A percentile compares a stretch with the other conserved stretches of the same genome.
Conservation (phyloP, 1,140 invertebrate species). For the Nixonia krombeini region DNA sequence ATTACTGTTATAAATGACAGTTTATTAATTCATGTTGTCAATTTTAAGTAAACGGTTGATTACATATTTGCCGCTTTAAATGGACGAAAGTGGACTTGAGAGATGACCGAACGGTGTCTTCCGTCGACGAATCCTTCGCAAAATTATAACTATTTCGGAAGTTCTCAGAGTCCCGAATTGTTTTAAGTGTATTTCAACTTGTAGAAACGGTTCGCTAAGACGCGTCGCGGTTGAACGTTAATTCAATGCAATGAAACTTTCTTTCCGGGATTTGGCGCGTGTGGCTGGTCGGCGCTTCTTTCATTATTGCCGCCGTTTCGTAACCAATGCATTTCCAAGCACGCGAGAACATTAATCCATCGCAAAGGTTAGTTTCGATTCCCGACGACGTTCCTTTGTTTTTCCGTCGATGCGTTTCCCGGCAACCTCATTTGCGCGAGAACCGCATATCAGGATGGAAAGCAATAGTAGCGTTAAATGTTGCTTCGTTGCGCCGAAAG, state of each 20-base stretch:
- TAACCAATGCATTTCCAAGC: slow-evolving; percentile 46
- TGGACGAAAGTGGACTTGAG: too few species aligned
- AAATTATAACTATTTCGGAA: slow-evolving; percentile 7
- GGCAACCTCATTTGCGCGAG: neutral
- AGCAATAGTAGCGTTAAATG: too few species aligned
- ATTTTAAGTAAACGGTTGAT: too few species aligned
- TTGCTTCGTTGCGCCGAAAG: too few species aligned
- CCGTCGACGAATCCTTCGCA: neutral
- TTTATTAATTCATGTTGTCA: too few species aligned
- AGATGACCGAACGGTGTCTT: too few species aligned
- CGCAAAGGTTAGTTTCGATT: slow-evolving; percentile 53
- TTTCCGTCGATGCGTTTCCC: neutral
- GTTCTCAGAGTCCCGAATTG: too few species aligned
- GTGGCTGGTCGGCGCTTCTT: slow-evolving; percentile 23
- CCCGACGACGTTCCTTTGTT: slow-evolving; percentile 16
- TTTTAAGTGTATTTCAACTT: too few species aligned
- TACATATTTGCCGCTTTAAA: too few species aligned
- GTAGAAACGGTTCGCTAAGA: slow-evolving; percentile 20
- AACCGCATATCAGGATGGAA: too few species aligned
- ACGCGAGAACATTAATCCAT: slow-evolving; percentile 42
- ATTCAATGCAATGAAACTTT: slow-evolving; percentile 63
- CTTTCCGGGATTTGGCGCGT: slow-evolving; percentile 62
- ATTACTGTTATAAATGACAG: too few species aligned
- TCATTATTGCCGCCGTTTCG: slow-evolving; percentile 44
- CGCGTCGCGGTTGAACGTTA: slow-evolving; percentile 37